Evolutionary conservation across 2,113 vertebrate genomes (phyloP), one percentile per base, ranked within the genome.

Genomic region (Myiozetetes cayanensis): DNA sequence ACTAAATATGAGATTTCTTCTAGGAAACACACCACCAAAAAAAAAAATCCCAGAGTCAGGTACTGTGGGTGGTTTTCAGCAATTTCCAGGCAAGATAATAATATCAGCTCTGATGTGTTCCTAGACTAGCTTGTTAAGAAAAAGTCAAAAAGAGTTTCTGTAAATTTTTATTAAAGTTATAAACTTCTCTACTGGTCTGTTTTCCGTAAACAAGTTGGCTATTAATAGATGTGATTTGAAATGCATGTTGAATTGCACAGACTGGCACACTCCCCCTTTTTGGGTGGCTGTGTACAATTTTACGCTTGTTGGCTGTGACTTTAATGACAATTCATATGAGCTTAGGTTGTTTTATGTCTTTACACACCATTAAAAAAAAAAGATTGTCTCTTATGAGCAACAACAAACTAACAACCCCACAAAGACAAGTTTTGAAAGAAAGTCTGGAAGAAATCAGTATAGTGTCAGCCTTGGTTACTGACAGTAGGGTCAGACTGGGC

Each of bases 151-250:
- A 50, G 27, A 15, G 4, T 30, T 39, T 68, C 62, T 70, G 49
- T 39, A 37, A 77, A 74, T 31, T 84, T 77, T 92, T 47, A 44
- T 55, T 88, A 23, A 73, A 80, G 31, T 74, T 80, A 70, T 77
- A 50, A 93, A 74, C 35, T n/a, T 14, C 52, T 86, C 33, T 77
- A 12, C 30, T 39, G 23, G 33, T 68, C 61, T 93, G 52, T 39
- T 92, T 90, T 77, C 47, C 3, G 3, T 94, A 90, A 94, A 84
- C 61, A 90, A 84, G 84, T 25, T n/a, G 14, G 35, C 44, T 89
- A 75, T 86, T 89, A 92, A 86, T 52, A 78, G 27, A 33, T 47
- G 8, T 14, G 76, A 81, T 75, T 91, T 87, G 68, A 94, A 96
- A 78, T 82, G 52, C 61, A 72, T 20, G 61, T 33, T 39, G 71